Evolutionary conservation across 64 coral and sea anemone genomes (phyloP), one percentile per base, ranked within the genome.

Genomic region (Montipora efflorescens): DNA sequence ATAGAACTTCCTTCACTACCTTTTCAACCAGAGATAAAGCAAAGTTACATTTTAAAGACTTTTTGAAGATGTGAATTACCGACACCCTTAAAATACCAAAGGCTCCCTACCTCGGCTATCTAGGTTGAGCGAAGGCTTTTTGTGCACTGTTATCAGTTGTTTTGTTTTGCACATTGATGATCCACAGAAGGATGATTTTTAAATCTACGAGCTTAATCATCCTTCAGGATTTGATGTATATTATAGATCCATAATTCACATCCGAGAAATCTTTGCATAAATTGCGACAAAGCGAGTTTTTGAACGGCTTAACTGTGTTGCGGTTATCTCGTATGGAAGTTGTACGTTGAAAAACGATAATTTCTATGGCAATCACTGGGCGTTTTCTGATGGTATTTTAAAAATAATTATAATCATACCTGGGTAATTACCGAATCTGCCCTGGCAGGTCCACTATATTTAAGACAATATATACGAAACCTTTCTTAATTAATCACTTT

Each of bases 71-170:
- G 12, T 47, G 15, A 67, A 67, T 84, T 67, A 67, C 14, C 5
- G 64, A 67, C 18, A 67, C 81, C 61, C 36, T 49, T 19, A 16
- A 61, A 66, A 82, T 4, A 14, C 8, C 1, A 36, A 36, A 36
- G 36, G 36, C 36, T 36, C 36, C 36, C 36, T 36, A 36, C 55
- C 55, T 66, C 19, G 12, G 62, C 18, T 8, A 52, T 3, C 18
- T 10, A 6, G 82, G 19, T 8, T 72, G 49, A 72, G 47, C 7
- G 82, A 86, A 18, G 49, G 9, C 16, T 11, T 48, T 36, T 16
- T 18, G 47, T 86, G 71, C 64, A 71, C 3, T 86, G 66, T 86
- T 86, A 86, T 72, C 66, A 22, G 82, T 69, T 49, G 66, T n/a
- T 71, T 86, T 18, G 28, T 22, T 16, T 20, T 70, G 19, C 66